Base-by-base conservation (phyloP, 2,888 invertebrate genomes). In the Drosophila macrothrix region DNA sequence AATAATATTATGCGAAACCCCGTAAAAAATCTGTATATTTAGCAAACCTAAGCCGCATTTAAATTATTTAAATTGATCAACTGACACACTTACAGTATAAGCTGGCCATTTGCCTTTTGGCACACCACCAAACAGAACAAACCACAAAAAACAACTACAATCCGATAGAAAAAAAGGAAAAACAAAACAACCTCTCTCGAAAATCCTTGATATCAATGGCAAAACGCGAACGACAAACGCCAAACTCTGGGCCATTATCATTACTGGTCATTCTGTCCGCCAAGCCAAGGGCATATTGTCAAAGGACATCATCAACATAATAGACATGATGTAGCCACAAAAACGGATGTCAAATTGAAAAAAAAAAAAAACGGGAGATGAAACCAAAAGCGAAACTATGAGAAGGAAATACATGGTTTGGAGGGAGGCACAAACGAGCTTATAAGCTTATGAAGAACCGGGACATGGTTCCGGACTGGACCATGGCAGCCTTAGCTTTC, bases 231-330 rank as follows among this genome's bases (percentile, higher is more conserved):
- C 69, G 72, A 60, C 82, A 76, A 81, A 67, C 74, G 69, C 56
- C 78, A 82, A 82, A 79, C 82, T 61, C 67, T 72, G 68, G 65
- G 74, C 72, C 72, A 79, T 82, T 71, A 70, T 67, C 65, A 70
- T 67, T 66, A 65, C 78, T 60, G 65, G 65, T 58, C 49, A 28
- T 25, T 39, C 37, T 39, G 14, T 46, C 39, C 35, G 60, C 12
- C 55, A 41, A 16, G 60, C 25, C 62, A 19, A 54, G 65, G 66
- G 56, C 76, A 78, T 77, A 82, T 85, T 86, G 84, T 80, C 84
- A 86, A 85, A 85, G 86, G 84, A 86, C 82, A 84, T 85, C 84
- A 86, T 84, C 83, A 83, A 85, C 85, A 84, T 84, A 85, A 84
- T 84, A 77, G 80, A 85, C 82, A 76, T 80, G 82, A 73, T 80